Conservation (phyloP, 2,797 vertebrate species). For the Carapus acus region DNA sequence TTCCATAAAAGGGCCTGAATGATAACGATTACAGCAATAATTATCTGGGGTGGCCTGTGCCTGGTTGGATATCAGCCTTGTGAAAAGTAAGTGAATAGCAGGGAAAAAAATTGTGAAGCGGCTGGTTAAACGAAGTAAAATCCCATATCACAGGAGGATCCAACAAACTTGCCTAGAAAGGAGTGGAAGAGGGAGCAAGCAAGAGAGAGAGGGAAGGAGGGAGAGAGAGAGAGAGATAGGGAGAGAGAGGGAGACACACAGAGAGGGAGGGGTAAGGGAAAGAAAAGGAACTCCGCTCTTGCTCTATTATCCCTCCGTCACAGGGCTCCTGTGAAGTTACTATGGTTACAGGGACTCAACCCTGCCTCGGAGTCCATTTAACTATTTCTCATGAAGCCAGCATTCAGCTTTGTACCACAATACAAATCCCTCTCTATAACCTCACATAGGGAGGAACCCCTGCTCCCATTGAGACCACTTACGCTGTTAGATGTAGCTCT, state of each 20-base stretch:
- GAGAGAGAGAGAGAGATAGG: constrained; percentile 61
- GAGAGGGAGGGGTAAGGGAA: constrained; percentile 58
- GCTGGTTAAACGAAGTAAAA: constrained; percentile 45
- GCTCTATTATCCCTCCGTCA: constrained; percentile 74
- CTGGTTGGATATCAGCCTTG: constrained; percentile 51
- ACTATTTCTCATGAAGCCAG: constrained; percentile 74
- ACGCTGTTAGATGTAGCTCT: constrained; percentile 20
- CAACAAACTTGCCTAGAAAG: constrained; percentile 59
- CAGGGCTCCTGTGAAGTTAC: constrained; percentile 71
- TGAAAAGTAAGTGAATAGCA: constrained; percentile 30
- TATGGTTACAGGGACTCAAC: constrained; percentile 72
- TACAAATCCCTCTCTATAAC: constrained; percentile 46
- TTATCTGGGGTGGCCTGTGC: constrained; percentile 43
- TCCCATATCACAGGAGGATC: constrained; percentile 59
- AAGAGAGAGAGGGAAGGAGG: constrained; percentile 39
- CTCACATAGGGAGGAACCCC: constrained; percentile 18
- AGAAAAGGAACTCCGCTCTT: constrained; percentile 74
- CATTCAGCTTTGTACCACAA: constrained; percentile 72
- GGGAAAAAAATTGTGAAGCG: constrained; percentile 5
- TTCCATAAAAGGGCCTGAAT: constrained; percentile 60
- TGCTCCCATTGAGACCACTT: background rate
- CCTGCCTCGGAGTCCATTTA: constrained; percentile 73
- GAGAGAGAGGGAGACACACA: constrained; percentile 39
- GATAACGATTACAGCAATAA: constrained; percentile 50
- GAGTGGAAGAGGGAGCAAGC: constrained; percentile 65